These are phyloP conservation scores for Lutjanus argentimaculatus DNA, from an alignment of 2,797 vertebrate genomes.

Conservation along the genomic window DNA sequence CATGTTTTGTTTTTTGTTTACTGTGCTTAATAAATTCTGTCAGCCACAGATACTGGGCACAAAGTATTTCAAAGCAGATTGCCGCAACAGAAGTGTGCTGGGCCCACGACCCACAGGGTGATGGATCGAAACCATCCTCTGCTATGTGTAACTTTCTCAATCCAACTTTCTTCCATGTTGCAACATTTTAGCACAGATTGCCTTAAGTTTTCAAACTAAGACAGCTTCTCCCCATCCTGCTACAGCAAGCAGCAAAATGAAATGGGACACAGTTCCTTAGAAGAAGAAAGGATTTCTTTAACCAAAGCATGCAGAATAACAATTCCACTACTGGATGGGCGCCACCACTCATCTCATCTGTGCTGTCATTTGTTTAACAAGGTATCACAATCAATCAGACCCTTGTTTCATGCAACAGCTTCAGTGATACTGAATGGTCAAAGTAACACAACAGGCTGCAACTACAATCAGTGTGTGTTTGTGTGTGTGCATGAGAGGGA, in stretches of 20 bases:
- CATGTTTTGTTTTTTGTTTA: neutral
- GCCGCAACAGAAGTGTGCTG: neutral
- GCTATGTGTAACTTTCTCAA: neutral
- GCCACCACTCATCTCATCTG: conserved; percentile 1
- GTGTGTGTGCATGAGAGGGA: neutral
- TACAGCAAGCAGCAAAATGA: neutral
- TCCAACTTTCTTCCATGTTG: neutral
- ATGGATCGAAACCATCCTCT: neutral
- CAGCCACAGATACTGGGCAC: neutral
- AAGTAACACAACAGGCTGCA: neutral
- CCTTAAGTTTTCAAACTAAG: neutral
- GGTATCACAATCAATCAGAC: neutral
- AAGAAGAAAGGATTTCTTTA: neutral
- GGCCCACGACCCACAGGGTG: neutral
- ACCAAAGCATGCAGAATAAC: neutral
- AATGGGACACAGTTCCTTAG: neutral
- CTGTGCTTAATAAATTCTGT: neutral
- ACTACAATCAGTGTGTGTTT: neutral
- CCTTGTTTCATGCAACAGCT: neutral
- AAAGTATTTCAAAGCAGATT: neutral
- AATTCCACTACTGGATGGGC: neutral
- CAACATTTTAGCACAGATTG: neutral
- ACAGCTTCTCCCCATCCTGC: neutral
- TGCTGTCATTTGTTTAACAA: conserved; percentile 5
- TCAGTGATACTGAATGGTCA: neutral